Percentiles rank a stretch among this genome's conserved stretches.
phyloP scores from a whole-genome alignment of 2,888 invertebrate species.

The Aplocera efformata region DNA sequence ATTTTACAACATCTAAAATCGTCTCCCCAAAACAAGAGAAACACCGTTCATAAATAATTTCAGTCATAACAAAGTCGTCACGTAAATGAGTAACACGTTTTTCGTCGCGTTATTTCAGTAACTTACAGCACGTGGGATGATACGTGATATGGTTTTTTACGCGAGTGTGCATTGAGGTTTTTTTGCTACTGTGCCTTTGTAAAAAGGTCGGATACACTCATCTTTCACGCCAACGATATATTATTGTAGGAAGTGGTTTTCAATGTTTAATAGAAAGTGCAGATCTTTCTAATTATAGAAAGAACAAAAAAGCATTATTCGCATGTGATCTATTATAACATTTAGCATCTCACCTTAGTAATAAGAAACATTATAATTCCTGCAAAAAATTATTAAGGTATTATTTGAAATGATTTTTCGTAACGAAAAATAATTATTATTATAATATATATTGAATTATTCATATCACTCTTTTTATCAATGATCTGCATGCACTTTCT shows the following conservation, averaged over 20 bases:
- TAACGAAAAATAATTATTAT: no score
- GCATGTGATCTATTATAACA: no score
- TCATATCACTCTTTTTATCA: no score
- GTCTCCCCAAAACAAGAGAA: constrained; percentile 31
- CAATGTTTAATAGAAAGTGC: no score
- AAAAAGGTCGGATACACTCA: constrained; percentile 63
- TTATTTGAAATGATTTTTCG: no score
- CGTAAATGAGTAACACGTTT: constrained; percentile 74
- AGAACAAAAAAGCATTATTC: no score
- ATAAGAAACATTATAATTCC: no score
- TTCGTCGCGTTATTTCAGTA: constrained; percentile 48
- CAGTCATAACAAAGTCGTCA: constrained; percentile 77
- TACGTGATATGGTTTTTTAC: constrained; percentile 42
- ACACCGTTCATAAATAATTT: constrained; percentile 59
- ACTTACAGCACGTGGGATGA: constrained; percentile 30
- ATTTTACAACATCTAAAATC: constrained; percentile 38
- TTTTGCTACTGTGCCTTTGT: constrained; percentile 32
- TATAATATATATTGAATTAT: no score
- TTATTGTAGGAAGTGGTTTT: constrained; percentile 55
- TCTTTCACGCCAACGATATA: constrained; percentile 73
- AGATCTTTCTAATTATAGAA: no score
- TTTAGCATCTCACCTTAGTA: no score
- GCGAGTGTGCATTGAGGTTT: constrained; percentile 44
- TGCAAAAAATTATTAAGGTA: no score
- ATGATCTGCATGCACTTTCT: no score